Conservation (phyloP, 2,113 vertebrate species). For the Gasterosteus nipponicus region DNA sequence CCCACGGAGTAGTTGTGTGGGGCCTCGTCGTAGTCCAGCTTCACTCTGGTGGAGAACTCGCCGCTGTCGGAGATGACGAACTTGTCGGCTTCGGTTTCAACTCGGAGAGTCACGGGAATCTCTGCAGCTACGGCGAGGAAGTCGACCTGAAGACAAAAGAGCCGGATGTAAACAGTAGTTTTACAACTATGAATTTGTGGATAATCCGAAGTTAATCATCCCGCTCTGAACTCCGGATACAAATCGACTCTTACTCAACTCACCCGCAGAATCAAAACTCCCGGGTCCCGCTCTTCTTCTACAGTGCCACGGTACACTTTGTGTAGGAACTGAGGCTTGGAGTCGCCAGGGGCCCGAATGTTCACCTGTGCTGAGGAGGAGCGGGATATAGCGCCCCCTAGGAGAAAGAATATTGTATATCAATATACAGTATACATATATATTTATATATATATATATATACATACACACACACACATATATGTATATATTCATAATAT, state of each 20-base stretch:
- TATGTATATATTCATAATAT: too few relatives aligned
- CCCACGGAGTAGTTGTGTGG: conserved; percentile 69
- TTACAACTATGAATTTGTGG: not conserved
- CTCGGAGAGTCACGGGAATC: conserved; percentile 48
- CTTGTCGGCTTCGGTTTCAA: conserved; percentile 62
- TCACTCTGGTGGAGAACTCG: conserved; percentile 64
- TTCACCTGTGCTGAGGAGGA: conserved; percentile 72
- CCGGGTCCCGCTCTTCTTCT: conserved; percentile 73
- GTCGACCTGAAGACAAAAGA: conserved; percentile 61
- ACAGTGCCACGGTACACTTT: conserved; percentile 67
- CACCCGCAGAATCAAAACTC: conserved; percentile 71
- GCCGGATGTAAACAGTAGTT: not conserved
- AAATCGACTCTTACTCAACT: conserved; percentile 1
- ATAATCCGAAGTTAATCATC: not conserved
- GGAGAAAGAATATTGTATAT: not conserved
- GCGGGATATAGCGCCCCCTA: conserved; percentile 75
- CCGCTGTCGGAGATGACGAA: conserved; percentile 74
- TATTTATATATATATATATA: too few relatives aligned
- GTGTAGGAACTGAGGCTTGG: conserved; percentile 75
- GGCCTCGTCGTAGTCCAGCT: conserved; percentile 79
- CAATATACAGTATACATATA: too few relatives aligned
- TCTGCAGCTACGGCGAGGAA: conserved; percentile 59
- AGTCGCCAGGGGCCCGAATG: conserved; percentile 75
- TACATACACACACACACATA: too few relatives aligned
- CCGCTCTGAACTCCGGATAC: not conserved